phyloP scores from a whole-genome alignment of 2,888 invertebrate species.

The Lasioglossum lativentre region DNA sequence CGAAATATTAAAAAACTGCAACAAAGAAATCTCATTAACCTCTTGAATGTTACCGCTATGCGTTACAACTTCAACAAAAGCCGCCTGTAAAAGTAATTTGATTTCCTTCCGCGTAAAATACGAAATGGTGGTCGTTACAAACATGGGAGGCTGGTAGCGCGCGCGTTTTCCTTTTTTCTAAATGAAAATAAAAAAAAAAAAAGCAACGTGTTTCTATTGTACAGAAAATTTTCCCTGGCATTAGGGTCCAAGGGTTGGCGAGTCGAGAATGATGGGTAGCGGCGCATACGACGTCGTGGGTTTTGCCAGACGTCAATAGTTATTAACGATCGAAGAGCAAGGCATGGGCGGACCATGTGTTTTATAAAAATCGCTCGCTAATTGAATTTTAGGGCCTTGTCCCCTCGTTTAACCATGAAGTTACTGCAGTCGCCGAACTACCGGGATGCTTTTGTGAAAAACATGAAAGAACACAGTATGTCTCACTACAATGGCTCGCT shows the following conservation, averaged over 20 bases:
- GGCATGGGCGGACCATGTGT: neutral
- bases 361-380: constrained; percentile 1
- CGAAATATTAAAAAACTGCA: neutral
- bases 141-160: neutral
- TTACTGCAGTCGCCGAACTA: neutral
- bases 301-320: neutral
- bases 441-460: neutral
- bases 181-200: neutral
- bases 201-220: neutral
- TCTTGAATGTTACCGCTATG: neutral
- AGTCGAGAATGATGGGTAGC: constrained; percentile 2
- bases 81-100: neutral
- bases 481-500: neutral
- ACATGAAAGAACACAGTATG: neutral
- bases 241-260: neutral
- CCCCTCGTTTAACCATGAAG: neutral
- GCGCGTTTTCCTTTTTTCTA: neutral
- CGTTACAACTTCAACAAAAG: constrained; percentile 2
- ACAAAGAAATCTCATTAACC: constrained; percentile 8
- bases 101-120: neutral
- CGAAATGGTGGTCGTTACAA: neutral
- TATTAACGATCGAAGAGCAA: neutral
- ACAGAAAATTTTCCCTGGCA: neutral
- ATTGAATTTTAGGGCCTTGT: neutral
- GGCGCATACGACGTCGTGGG: neutral